phyloP scores from a whole-genome alignment of 2,888 invertebrate genomes.

The Glyphotaelius pellucidus region DNA sequence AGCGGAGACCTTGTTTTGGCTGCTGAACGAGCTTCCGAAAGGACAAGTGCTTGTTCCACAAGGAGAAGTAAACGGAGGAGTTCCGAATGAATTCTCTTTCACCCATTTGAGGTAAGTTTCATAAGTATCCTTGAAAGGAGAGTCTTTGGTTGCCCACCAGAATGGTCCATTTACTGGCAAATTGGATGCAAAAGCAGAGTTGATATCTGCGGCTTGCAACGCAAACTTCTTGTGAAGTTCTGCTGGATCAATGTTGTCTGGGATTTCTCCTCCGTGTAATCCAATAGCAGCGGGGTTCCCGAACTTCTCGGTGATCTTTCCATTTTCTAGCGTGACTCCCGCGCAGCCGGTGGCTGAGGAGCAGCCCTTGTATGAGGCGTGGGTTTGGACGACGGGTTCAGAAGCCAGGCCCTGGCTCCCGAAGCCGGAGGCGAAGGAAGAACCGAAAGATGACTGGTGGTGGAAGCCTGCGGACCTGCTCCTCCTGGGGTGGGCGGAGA shows the following conservation, averaged over 20 bases:
- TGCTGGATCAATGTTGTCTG: constrained; percentile 70
- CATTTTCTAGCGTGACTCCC: constrained; percentile 75
- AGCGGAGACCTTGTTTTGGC: constrained; percentile 39
- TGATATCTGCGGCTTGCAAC: constrained; percentile 69
- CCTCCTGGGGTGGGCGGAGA: constrained; percentile 67
- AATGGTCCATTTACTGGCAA: constrained; percentile 73
- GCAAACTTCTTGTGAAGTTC: constrained; percentile 72
- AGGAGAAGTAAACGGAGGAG: constrained; percentile 65
- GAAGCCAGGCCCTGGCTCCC: constrained; percentile 70
- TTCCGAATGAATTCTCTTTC: constrained; percentile 68
- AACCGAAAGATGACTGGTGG: constrained; percentile 48
- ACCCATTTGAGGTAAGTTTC: constrained; percentile 71
- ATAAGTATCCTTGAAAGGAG: constrained; percentile 77
- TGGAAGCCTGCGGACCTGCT: constrained; percentile 66
- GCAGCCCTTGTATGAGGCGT: constrained; percentile 74
- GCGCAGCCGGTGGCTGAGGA: constrained; percentile 75
- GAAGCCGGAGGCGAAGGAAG: constrained; percentile 63
- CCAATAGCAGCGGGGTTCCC: constrained; percentile 73
- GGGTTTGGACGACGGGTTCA: constrained; percentile 72
- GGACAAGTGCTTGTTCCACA: constrained; percentile 59
- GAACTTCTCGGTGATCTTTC: constrained; percentile 72
- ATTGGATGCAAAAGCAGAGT: constrained; percentile 70
- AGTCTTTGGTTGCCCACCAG: constrained; percentile 81
- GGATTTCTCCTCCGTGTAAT: constrained; percentile 69
- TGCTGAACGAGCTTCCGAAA: constrained; percentile 53